Conservation (phyloP, 1,140 invertebrate genomes). For the Apolygus lucorum region DNA sequence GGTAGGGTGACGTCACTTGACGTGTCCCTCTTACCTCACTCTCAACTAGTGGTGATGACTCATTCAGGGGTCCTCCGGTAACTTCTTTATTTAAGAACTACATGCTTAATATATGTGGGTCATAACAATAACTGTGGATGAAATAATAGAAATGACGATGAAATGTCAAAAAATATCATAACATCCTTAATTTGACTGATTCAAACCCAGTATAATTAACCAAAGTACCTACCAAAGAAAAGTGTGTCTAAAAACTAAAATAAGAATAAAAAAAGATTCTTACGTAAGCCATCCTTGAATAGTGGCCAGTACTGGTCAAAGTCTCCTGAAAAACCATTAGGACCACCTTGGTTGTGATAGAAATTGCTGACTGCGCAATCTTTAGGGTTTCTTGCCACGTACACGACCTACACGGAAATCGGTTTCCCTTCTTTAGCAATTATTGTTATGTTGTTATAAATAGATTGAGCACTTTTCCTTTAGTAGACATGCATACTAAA, state of each 20-base stretch:
- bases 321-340: conserved; percentile 59
- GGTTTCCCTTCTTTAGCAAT: neutral
- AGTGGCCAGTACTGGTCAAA: conserved; percentile 66
- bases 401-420: conserved; percentile 44
- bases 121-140: neutral
- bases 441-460: neutral
- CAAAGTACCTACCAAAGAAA: no score
- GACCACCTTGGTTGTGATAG: conserved; percentile 60
- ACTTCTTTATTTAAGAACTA: no score
- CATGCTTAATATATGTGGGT: no score
- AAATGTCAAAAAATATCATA: neutral
- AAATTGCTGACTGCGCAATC: conserved; percentile 78
- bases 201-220: neutral
- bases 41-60: no score
- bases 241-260: conserved; percentile 6
- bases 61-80: no score
- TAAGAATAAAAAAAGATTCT: conserved; percentile 23
- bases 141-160: neutral
- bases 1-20: no score
- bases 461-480: neutral
- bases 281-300: conserved; percentile 53
- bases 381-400: conserved; percentile 73
- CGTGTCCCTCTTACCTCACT: neutral
- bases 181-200: neutral
- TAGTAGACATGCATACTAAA: neutral